Evolutionary conservation across 2,797 vertebrate species (phyloP).

Genomic region (Typhlichthys subterraneus): DNA sequence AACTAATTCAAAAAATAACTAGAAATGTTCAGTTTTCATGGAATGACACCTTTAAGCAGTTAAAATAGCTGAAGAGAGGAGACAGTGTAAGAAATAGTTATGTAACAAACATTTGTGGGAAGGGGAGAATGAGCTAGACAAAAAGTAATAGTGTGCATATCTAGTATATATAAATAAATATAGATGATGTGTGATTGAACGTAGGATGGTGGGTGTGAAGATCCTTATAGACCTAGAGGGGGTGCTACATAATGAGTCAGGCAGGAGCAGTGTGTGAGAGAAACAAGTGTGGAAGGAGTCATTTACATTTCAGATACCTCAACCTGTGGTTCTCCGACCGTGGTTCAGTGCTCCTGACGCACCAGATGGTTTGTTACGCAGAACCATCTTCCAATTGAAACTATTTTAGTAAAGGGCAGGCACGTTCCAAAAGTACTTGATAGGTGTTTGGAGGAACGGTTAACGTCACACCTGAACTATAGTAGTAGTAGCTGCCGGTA

Average conservation of each 20-base stretch:
- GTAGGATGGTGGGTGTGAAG: slow-evolving; percentile 51
- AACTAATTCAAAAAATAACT: too few species aligned
- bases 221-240: slow-evolving; percentile 36
- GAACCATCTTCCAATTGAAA: too few species aligned
- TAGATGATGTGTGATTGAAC: slow-evolving; percentile 33
- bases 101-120: not conserved
- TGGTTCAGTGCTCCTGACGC: too few species aligned
- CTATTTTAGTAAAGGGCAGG: too few species aligned
- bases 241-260: slow-evolving; percentile 55
- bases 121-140: slow-evolving; percentile 5
- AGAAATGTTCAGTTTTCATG: too few species aligned
- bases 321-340: not conserved
- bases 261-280: slow-evolving; percentile 34
- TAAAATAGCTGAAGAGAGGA: too few species aligned
- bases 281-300: slow-evolving; percentile 20
- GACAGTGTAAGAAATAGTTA: not conserved
- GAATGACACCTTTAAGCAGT: too few species aligned
- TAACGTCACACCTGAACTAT: too few species aligned
- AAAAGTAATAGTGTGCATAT: not conserved
- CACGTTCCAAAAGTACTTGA: too few species aligned
- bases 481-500: too few species aligned
- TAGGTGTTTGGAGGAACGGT: too few species aligned
- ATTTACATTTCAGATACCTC: slow-evolving; percentile 20
- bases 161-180: slow-evolving; percentile 12
- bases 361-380: too few species aligned